Base-by-base conservation (phyloP, 2,888 invertebrate species). In the Apodemia zela region DNA sequence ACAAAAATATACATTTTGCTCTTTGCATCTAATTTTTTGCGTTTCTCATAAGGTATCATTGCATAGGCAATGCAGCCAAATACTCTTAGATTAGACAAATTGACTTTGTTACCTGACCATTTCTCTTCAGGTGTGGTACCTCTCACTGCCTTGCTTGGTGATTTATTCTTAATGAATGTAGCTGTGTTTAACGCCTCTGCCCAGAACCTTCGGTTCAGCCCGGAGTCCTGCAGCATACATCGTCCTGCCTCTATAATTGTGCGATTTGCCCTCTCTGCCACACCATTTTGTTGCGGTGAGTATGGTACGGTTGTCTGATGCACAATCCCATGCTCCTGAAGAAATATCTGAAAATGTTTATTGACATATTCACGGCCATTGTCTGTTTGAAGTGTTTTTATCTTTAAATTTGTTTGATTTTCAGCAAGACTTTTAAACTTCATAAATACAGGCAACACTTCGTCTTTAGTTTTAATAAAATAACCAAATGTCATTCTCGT, bases 31-130 rank as follows among this genome's bases (percentile, higher is more conserved):
- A 67, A 45, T 62, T 70, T 70, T 8, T 62, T 68, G 1, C 65
- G 54, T n/a, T 60, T 64, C 54, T 67, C 62, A 62, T 62, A 33
- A n/a, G 65, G 67, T 10, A 66, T 63, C 18, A 66, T 58, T 45
- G 66, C 65, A 66, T 69, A 68, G 25, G 68, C 68, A 42, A 67
- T n/a, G 51, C 67, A 67, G 54, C 69, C 68, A 65, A 70, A 71
- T 33, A 67, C 60, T 59, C 51, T 59, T 18, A 70, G 62, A 65
- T 67, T 60, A 13, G 49, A 62, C 18, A 69, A 47, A 54, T 62
- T 42, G 47, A 68, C 66, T 60, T 66, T 68, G 10, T 60, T 65
- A 29, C 62, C 60, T 10, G 65, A 62, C 69, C 66, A 68, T 57
- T 63, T 66, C 21, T 69, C 69, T 47, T 68, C 67, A 5, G 70